These are phyloP conservation scores for Conger conger DNA, from an alignment of 2,113 vertebrate species.

Conservation along the genomic window DNA sequence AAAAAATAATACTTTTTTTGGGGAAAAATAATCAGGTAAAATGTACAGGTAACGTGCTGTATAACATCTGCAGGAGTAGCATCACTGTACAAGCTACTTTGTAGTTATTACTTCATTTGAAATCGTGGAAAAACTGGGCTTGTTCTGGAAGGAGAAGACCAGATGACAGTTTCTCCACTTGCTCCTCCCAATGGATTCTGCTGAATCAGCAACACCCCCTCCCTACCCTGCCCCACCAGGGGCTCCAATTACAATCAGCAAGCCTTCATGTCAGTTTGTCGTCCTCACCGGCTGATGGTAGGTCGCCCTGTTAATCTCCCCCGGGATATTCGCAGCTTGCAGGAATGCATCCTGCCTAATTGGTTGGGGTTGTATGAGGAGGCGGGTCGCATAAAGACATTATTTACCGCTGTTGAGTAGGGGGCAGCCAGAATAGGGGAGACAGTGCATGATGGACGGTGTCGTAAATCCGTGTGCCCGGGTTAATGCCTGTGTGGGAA, in stretches of 20 bases:
- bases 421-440: background rate
- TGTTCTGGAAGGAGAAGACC: background rate
- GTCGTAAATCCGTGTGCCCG: background rate
- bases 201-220: background rate
- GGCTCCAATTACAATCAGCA: constrained; percentile 35
- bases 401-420: constrained; percentile 17
- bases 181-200: background rate
- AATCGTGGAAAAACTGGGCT: too few species aligned
- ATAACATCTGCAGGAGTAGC: too few species aligned
- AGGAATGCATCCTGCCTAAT: constrained; percentile 6
- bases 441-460: background rate
- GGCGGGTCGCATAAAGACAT: constrained; percentile 1
- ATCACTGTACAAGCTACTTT: too few species aligned
- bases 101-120: too few species aligned
- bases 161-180: background rate
- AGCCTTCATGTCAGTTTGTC: constrained; percentile 34
- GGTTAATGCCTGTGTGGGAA: background rate
- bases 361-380: background rate
- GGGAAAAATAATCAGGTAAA: too few species aligned
- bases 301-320: constrained; percentile 36
- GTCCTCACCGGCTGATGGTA: background rate
- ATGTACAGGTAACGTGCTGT: too few species aligned
- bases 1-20: too few species aligned
- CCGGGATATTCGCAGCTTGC: constrained; percentile 19
- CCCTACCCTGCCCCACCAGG: constrained; percentile 5